A percentile compares a stretch with the other conserved stretches of the same genome.
phyloP scores from a whole-genome alignment of 2,797 vertebrate genomes.

The Sebastes cheni region DNA sequence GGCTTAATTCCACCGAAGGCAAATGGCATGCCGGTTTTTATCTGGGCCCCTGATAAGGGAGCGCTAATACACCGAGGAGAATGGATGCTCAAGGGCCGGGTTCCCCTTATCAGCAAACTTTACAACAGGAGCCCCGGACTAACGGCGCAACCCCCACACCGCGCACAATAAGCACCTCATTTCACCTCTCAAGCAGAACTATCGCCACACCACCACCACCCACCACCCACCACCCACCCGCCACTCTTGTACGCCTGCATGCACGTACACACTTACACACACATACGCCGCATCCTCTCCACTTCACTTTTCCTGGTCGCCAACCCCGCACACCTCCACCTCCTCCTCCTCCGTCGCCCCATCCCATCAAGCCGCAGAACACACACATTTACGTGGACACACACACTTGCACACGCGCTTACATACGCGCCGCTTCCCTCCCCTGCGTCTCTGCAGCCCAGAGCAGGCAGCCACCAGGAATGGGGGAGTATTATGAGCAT shows the following conservation, averaged over 20 bases:
- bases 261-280: conserved; percentile 62
- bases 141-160: conserved; percentile 94
- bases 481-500: conserved; percentile 97
- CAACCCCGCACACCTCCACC: conserved; percentile 54
- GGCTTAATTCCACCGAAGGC: conserved; percentile 99
- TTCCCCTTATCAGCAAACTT: conserved; percentile 99
- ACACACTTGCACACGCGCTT: conserved; percentile 48
- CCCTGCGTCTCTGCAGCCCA: conserved; percentile 57
- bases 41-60: conserved; percentile 98
- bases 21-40: conserved; percentile 99
- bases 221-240: conserved; percentile 34
- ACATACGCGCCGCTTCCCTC: conserved; percentile 37
- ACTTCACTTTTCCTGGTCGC: conserved; percentile 69
- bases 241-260: conserved; percentile 49
- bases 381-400: conserved; percentile 50
- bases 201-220: conserved; percentile 88
- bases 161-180: conserved; percentile 99
- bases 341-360: conserved; percentile 34
- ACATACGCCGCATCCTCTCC: conserved; percentile 62
- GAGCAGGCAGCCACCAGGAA: conserved; percentile 91
- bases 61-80: conserved; percentile 99
- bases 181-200: conserved; percentile 99
- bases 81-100: conserved; percentile 99
- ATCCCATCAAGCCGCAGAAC: conserved; percentile 60
- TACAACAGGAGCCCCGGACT: conserved; percentile 98